These are phyloP conservation scores for Omphaloscelis lunosa DNA, from an alignment of 2,888 invertebrate genomes.

Conservation along the genomic window DNA sequence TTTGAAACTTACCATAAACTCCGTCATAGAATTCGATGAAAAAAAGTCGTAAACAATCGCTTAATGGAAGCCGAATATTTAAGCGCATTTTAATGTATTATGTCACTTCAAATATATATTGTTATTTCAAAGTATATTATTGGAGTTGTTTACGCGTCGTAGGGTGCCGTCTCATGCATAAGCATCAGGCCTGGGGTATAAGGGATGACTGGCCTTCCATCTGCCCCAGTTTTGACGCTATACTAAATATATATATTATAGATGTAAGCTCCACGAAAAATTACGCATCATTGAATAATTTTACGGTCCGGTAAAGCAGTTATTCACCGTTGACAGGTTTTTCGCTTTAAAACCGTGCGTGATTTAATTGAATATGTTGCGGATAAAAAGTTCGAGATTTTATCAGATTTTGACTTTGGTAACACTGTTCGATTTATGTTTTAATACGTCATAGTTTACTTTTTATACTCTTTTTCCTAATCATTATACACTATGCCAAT, in stretches of 20 bases:
- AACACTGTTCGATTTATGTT: slow-evolving; percentile 14
- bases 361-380: slow-evolving; percentile 27
- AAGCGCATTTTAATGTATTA: slow-evolving; percentile 27
- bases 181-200: slow-evolving; percentile 64
- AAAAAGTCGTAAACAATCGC: slow-evolving; percentile 19
- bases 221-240: slow-evolving; percentile 60
- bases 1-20: slow-evolving; percentile 7
- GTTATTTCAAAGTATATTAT: slow-evolving; percentile 49
- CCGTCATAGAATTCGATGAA: neutral
- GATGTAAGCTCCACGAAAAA: slow-evolving; percentile 39
- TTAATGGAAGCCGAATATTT: slow-evolving; percentile 5
- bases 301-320: slow-evolving; percentile 42
- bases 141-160: slow-evolving; percentile 65
- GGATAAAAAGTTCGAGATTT: slow-evolving; percentile 6
- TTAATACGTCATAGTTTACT: slow-evolving; percentile 40
- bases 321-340: slow-evolving; percentile 42
- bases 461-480: slow-evolving; percentile 49
- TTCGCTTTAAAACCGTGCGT: slow-evolving; percentile 24
- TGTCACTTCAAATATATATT: slow-evolving; percentile 47
- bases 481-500: neutral
- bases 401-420: neutral
- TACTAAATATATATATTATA: slow-evolving; percentile 26
- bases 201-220: slow-evolving; percentile 52
- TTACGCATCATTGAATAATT: slow-evolving; percentile 58
- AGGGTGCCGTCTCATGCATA: slow-evolving; percentile 74